Base-by-base conservation (phyloP, 2,797 vertebrate species). In the Xyrichtys novacula region DNA sequence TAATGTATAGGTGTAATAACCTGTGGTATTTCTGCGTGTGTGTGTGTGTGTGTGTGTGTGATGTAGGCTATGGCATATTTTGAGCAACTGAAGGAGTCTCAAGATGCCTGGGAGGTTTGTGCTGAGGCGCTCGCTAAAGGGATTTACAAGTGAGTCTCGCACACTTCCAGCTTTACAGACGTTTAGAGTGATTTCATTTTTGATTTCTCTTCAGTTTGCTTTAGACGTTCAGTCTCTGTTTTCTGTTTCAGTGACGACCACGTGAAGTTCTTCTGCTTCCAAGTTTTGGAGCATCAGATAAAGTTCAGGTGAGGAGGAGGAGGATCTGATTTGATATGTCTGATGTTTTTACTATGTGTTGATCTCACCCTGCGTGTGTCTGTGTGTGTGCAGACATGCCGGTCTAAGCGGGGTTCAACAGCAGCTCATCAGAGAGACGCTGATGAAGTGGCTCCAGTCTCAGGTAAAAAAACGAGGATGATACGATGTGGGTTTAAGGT, bases 181-280 rank as follows among this genome's bases (percentile, higher is more conserved):
- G 4, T 22, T 7, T 48, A 1, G 11, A 6, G 16, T 19, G 39
- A 19, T n/a, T 56, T 23, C 9, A 4, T 49, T 8, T 7, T 0
- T 58, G 4, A 36, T 7, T 4, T 1, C 3, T 14, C 2, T 72
- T 70, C n/a, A n/a, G n/a, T n/a, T n/a, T n/a, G n/a, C n/a, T n/a
- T n/a, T n/a, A n/a, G n/a, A n/a, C n/a, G n/a, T 81, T 64, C 5
- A 17, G n/a, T n/a, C 16, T 6, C 7, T 44, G 10, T 15, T 44
- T 44, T 44, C 11, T 32, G 31, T 32, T 8, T 4, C 84, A 99
- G 98, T 68, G 97, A 99, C 63, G 97, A 98, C 92, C 97, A 99
- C 49, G 94, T 99, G 66, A 99, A 99, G 87, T 99, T 99, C 90
- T 99, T 99, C 91, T 99, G 97, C 91, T 98, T 99, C 92, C 98